Conservation (phyloP, 2,888 invertebrate species). For the Parelbella ahira region DNA sequence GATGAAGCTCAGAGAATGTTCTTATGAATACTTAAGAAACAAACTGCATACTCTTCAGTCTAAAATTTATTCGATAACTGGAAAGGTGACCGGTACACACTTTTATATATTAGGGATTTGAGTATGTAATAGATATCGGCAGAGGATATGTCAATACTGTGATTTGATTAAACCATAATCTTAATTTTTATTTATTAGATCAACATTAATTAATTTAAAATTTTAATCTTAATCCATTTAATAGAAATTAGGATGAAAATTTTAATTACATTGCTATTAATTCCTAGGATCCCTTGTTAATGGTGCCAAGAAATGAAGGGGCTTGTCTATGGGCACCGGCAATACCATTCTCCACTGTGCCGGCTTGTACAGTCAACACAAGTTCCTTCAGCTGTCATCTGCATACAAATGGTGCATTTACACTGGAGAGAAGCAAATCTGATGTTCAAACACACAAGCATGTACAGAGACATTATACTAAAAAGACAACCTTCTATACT, state of each 20-base stretch:
- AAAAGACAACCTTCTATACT: constrained; percentile 63
- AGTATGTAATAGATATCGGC: no score
- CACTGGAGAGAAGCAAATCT: constrained; percentile 69
- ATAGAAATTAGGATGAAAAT: no score
- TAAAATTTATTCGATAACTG: constrained; percentile 84
- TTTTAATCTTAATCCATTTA: no score
- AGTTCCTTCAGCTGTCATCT: constrained; percentile 71
- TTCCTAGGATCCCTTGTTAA: constrained; percentile 78
- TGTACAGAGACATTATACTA: constrained; percentile 44
- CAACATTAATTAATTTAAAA: no score
- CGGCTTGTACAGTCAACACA: constrained; percentile 64
- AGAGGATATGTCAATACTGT: no score
- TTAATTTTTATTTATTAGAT: no score
- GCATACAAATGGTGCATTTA: constrained; percentile 63
- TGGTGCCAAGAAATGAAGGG: constrained; percentile 82
- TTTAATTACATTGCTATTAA: constrained; percentile 1
- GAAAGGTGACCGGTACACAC: no score
- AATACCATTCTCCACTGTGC: constrained; percentile 63
- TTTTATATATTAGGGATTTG: no score
- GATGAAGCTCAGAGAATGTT: constrained; percentile 82
- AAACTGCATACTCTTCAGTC: constrained; percentile 83
- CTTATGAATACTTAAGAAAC: constrained; percentile 86
- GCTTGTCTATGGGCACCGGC: constrained; percentile 73
- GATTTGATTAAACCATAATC: no score
- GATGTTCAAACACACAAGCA: constrained; percentile 64